phyloP scores from a whole-genome alignment of 2,113 vertebrate genomes.

The Xiphophorus hellerii region DNA sequence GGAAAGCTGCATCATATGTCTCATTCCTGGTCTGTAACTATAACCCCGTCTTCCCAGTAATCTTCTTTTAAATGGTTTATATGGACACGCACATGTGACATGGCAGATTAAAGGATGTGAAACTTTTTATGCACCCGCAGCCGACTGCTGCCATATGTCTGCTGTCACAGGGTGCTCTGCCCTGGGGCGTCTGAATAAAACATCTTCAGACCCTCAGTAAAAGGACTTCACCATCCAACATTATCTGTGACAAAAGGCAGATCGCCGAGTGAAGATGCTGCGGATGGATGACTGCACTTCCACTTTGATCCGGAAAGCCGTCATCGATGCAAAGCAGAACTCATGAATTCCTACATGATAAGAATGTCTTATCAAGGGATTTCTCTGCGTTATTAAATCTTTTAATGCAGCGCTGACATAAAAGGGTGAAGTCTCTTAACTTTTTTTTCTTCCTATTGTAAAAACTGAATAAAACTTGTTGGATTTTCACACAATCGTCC shows the following conservation, averaged over 20 bases:
- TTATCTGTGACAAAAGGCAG: constrained; percentile 51
- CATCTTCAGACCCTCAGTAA: constrained; percentile 38
- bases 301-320: constrained; percentile 46
- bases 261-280: constrained; percentile 29
- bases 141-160: constrained; percentile 24
- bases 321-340: constrained; percentile 26
- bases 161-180: constrained; percentile 34
- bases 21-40: constrained; percentile 25
- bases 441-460: constrained; percentile 9
- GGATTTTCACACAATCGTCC: constrained; percentile 7
- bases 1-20: not conserved
- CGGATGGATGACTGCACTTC: constrained; percentile 36
- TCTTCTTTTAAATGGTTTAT: constrained; percentile 36
- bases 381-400: constrained; percentile 47
- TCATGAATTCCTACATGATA: constrained; percentile 40
- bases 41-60: not conserved
- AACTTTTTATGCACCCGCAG: constrained; percentile 31
- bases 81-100: constrained; percentile 38
- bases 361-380: constrained; percentile 26
- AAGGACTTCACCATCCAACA: constrained; percentile 30
- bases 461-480: constrained; percentile 5
- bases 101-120: constrained; percentile 45
- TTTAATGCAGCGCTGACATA: constrained; percentile 14
- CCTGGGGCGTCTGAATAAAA: constrained; percentile 45
- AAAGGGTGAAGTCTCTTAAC: constrained; percentile 23